Evolutionary conservation across 1,140 invertebrate species (phyloP), one percentile per base, ranked within the genome.

Genomic region (Macrobrachium rosenbergii): DNA sequence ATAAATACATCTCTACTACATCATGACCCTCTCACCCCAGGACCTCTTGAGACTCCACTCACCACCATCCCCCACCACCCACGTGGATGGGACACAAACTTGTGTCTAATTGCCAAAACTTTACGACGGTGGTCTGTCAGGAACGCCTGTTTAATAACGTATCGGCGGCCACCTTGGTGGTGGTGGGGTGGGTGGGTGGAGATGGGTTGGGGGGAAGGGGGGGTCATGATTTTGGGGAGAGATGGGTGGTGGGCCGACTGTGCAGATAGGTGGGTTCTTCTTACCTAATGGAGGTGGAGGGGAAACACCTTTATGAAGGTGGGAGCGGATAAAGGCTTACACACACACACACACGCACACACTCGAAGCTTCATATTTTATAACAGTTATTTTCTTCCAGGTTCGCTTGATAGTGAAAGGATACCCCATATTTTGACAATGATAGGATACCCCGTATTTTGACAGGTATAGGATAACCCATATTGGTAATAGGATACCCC

Each of bases 91-190:
- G 17, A 43, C 75, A 43, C 75, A 58, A 77, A 77, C 75, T 77
- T 77, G 75, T 58, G 45, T 16, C 75, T 75, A 75, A 77, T 59
- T 77, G 75, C 75, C 45, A 77, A 77, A 77, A n/a, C n/a, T 45
- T 59, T 75, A 75, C 6, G 10, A 5, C 45, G 19, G 19, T 37
- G 75, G 75, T 77, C 37, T 75, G 75, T 77, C 45, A 37, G 75
- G 14, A 21, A 19, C 59, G 75, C 45, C 75, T 77, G 59, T 77
- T 77, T 77, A 77, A 77, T 77, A 77, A 77, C 75, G 19, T 58
- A 77, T 77, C 59, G 75, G 75, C 58, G 45, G 59, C 45, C 21
- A 8, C 6, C 3, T 10, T 14, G 17, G 14, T n/a, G n/a, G n/a
- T 37, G 23, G 69, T n/a, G 21, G 2, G 37, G 16, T 17, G 69